phyloP scores from a whole-genome alignment of 2,113 vertebrate genomes.

The Amblyornis subalaris region DNA sequence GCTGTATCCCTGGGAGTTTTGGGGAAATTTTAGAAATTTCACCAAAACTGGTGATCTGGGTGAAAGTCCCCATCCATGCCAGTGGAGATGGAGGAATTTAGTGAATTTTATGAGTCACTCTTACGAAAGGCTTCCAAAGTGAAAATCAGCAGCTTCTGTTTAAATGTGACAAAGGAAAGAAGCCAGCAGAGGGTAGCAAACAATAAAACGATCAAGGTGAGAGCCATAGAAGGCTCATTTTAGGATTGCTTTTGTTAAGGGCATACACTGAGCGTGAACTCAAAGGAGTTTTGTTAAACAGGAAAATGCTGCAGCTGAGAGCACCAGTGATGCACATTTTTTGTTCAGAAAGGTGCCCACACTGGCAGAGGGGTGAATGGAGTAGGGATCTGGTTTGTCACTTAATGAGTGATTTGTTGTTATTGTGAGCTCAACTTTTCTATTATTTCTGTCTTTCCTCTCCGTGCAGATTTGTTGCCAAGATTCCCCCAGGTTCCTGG shows the following conservation, averaged over 20 bases:
- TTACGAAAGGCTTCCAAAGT: not conserved
- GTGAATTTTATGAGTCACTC: not conserved
- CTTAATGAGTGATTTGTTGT: not conserved
- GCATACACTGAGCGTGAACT: not conserved
- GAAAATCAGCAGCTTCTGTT: not conserved
- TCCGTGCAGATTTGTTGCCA: not conserved
- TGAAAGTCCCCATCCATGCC: not conserved
- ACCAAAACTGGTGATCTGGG: not conserved
- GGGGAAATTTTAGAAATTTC: not conserved
- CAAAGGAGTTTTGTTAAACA: not conserved
- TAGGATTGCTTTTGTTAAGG: not conserved
- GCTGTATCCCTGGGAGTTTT: not conserved
- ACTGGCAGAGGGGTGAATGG: not conserved
- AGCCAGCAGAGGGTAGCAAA: conserved; percentile 55
- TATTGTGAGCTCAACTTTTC: not conserved
- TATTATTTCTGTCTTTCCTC: not conserved
- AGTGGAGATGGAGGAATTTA: not conserved
- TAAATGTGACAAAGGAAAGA: not conserved
- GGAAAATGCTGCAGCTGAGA: not conserved
- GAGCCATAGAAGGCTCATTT: not conserved
- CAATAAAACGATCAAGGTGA: not conserved
- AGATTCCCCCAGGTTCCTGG: not conserved
- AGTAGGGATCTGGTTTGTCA: not conserved
- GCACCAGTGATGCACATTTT: not conserved
- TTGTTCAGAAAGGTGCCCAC: not conserved